Evolutionary conservation across 2,797 vertebrate species (phyloP).

Genomic region (Tadarida brasiliensis): DNA sequence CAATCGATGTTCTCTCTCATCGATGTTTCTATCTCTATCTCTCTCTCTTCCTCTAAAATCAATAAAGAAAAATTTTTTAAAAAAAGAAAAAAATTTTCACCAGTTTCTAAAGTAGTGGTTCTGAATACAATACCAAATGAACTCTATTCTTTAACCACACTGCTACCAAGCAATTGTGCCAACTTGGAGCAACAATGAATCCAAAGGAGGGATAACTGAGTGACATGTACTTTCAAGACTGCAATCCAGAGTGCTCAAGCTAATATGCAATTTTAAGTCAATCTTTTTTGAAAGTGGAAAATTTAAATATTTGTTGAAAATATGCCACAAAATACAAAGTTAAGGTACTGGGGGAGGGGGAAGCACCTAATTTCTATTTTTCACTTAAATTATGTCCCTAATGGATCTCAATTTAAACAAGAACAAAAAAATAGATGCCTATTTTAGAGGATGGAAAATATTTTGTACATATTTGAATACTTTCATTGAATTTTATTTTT

Average conservation of each 20-base stretch:
- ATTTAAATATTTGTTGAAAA: background rate
- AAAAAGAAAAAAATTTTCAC: too few species aligned
- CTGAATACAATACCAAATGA: too few species aligned
- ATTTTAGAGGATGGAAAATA: background rate
- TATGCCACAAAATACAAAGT: background rate
- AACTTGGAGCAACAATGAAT: background rate
- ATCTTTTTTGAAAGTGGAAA: background rate
- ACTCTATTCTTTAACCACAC: background rate
- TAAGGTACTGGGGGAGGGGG: too few species aligned
- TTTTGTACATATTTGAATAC: background rate
- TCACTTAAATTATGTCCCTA: background rate
- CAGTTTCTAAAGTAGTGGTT: background rate
- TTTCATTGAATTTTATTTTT: background rate
- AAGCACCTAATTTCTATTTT: conserved; percentile 10
- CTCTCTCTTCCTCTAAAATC: too few species aligned
- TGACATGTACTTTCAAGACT: background rate
- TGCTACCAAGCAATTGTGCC: background rate
- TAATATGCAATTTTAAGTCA: background rate
- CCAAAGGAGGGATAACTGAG: background rate
- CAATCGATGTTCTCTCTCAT: too few species aligned
- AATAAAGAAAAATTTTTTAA: too few species aligned
- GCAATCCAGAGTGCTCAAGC: background rate
- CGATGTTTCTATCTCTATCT: too few species aligned
- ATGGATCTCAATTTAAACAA: conserved; percentile 13
- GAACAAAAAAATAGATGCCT: background rate